Conservation (phyloP, 2,113 vertebrate genomes). For the Psettodes erumei region DNA sequence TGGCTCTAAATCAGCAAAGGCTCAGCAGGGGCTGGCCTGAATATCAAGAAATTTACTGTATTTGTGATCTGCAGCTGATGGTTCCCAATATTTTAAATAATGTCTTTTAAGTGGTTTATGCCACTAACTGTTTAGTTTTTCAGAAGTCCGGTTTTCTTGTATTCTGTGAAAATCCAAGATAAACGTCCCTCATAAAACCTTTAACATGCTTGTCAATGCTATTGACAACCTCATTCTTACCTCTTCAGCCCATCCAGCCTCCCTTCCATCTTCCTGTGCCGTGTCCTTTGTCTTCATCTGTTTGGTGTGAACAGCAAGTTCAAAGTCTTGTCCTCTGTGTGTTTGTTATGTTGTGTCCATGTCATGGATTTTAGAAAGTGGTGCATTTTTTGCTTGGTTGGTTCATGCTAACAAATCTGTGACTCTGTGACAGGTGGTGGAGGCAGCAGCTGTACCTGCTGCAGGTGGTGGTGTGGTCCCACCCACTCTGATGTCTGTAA, state of each 20-base stretch:
- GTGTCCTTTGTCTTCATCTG: neutral
- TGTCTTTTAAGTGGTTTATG: neutral
- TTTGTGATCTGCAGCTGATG: neutral
- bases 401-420: slow-evolving; percentile 7
- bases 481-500: slow-evolving; percentile 79
- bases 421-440: slow-evolving; percentile 61
- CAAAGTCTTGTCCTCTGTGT: slow-evolving; percentile 1
- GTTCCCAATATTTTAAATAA: neutral
- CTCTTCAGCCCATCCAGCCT: slow-evolving; percentile 26
- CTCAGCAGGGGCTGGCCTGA: neutral
- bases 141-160: slow-evolving; percentile 63
- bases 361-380: neutral
- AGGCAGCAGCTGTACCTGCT: slow-evolving; percentile 63
- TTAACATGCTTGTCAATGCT: slow-evolving; percentile 19
- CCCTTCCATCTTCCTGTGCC: slow-evolving; percentile 18
- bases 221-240: slow-evolving; percentile 39
- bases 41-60: neutral
- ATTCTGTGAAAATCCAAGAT: slow-evolving; percentile 60
- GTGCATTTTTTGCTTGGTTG: neutral
- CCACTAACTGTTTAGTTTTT: neutral
- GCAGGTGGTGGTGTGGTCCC: slow-evolving; percentile 64
- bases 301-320: neutral
- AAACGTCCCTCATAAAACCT: neutral
- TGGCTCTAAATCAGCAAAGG: neutral
- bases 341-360: neutral